Base-by-base conservation (phyloP, 2,113 vertebrate species). In the Suricata suricatta region DNA sequence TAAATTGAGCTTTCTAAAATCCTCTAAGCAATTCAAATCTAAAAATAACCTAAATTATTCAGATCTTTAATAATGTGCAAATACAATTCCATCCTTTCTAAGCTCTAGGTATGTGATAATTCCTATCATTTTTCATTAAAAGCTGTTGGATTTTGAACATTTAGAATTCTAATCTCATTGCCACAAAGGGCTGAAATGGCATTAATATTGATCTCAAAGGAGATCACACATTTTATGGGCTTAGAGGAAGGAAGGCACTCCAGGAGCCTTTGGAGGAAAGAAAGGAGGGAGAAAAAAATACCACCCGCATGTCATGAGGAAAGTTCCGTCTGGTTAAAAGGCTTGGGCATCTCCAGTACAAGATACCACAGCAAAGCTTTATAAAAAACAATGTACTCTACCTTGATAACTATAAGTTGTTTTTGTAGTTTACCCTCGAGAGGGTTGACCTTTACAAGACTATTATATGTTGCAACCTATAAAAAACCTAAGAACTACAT, bases 81-180 rank as follows among this genome's bases (percentile, higher is more conserved):
- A 98, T 98, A 98, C 2, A 0, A 95, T 92, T 88, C 79, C 77
- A 93, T 96, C 86, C 93, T 98, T 95, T 77, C 96, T 95, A 57
- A 97, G 90, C 7, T 91, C 96, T 94, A 95, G 88, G 54, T 97
- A 97, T 96, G 23, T 95, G 80, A 92, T 97, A 96, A 98, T 98
- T 98, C 44, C 93, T 69, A 74, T 97, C 25, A 95, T 96, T 98
- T 98, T 83, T 98, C 97, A 91, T 97, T 96, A 96, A 97, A 71
- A 1, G 33, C 16, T 97, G 35, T 77, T 96, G 96, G 86, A 97
- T 88, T 97, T 90, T 92, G 87, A 97, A 97, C 50, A 94, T 57
- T 96, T 95, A 97, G 89, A 98, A 96, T 90, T 98, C 29, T 97
- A 98, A 97, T 97, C 85, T 98, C 68, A 93, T 98, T 98, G 95